Percentiles rank a stretch among this genome's conserved stretches.
phyloP scores from a whole-genome alignment of 2,113 vertebrate species.

The Hystrix brachyura region DNA sequence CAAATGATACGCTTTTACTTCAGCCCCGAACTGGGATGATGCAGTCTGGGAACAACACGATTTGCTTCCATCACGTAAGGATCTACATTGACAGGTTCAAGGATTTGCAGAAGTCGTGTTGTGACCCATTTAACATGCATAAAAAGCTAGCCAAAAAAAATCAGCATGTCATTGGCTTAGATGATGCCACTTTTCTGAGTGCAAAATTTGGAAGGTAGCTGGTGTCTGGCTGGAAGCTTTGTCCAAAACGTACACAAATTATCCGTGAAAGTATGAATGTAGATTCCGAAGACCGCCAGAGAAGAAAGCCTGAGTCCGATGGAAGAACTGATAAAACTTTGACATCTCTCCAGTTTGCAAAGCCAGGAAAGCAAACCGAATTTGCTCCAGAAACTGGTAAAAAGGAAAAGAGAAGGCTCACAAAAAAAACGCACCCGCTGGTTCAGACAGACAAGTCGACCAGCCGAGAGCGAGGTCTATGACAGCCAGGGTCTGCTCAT shows the following conservation, averaged over 20 bases:
- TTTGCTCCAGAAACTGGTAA: constrained; percentile 91
- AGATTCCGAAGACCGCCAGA: constrained; percentile 88
- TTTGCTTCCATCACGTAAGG: constrained; percentile 91
- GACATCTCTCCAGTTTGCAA: constrained; percentile 92
- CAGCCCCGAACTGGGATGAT: constrained; percentile 90
- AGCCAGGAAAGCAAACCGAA: constrained; percentile 91
- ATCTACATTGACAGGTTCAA: constrained; percentile 90
- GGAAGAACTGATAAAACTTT: constrained; percentile 91
- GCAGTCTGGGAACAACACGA: constrained; percentile 88
- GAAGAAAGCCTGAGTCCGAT: constrained; percentile 88
- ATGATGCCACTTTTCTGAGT: constrained; percentile 89
- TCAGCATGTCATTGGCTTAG: constrained; percentile 88
- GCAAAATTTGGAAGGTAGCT: constrained; percentile 91
- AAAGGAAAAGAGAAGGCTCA: constrained; percentile 91
- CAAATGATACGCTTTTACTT: constrained; percentile 88
- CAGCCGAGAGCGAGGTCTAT: constrained; percentile 95
- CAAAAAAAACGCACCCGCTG: constrained; percentile 83
- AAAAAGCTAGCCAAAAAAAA: constrained; percentile 90
- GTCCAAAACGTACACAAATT: constrained; percentile 90
- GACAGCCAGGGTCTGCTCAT: constrained; percentile 95
- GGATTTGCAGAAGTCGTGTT: constrained; percentile 90
- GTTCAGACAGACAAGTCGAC: constrained; percentile 92
- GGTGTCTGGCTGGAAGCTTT: constrained; percentile 91
- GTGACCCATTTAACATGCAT: constrained; percentile 91
- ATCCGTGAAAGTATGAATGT: constrained; percentile 89